Evolutionary conservation across 1,140 invertebrate species (phyloP).

Genomic region (Armadillidium nasatum): DNA sequence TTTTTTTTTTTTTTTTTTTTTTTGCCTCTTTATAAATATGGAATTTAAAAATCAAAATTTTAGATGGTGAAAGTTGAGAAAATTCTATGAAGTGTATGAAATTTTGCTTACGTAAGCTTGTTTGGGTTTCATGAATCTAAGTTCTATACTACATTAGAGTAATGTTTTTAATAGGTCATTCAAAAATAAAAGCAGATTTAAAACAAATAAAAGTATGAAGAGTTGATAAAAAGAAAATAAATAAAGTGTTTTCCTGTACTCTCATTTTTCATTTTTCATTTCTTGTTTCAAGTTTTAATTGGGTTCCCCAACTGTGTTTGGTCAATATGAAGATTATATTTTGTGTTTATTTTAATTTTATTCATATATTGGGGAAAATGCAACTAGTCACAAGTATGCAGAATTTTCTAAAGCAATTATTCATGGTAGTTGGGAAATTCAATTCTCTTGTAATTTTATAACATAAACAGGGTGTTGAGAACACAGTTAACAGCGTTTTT

Average conservation of each 20-base stretch:
- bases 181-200: neutral
- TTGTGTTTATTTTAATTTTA: neutral
- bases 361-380: neutral
- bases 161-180: neutral
- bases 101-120: too few relatives aligned
- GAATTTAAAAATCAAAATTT: too few relatives aligned
- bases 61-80: too few relatives aligned
- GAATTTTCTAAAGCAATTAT: neutral
- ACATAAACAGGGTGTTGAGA: constrained; percentile 40
- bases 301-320: neutral
- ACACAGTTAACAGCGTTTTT: constrained; percentile 41
- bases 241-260: neutral
- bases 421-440: neutral
- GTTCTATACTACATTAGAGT: neutral
- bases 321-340: neutral
- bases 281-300: neutral
- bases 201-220: neutral
- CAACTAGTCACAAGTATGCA: neutral
- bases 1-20: too few relatives aligned
- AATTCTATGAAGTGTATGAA: too few relatives aligned
- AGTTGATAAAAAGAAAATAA: neutral
- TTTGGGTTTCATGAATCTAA: neutral
- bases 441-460: constrained; percentile 27
- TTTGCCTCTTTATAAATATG: too few relatives aligned
- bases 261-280: neutral